phyloP scores from a whole-genome alignment of 2,888 invertebrate species.

The Ecliptopera silaceata region DNA sequence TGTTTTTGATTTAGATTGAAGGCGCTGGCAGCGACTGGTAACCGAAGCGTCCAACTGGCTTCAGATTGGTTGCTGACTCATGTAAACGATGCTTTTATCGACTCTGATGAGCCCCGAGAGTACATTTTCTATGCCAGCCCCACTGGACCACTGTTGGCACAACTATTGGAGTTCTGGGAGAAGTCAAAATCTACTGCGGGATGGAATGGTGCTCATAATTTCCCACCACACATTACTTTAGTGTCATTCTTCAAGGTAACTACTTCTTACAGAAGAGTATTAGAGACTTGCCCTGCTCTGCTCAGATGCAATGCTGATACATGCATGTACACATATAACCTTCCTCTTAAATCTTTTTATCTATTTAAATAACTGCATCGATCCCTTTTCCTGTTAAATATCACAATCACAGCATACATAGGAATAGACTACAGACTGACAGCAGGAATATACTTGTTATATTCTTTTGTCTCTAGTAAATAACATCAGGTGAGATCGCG shows the following conservation, averaged over 20 bases:
- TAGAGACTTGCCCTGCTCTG: no score
- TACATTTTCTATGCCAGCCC: slow-evolving; percentile 95
- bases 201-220: slow-evolving; percentile 96
- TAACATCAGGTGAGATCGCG: no score
- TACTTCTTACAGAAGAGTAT: no score
- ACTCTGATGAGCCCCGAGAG: slow-evolving; percentile 90
- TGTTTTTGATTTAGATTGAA: slow-evolving; percentile 86
- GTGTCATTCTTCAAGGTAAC: slow-evolving; percentile 93
- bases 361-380: no score
- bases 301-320: no score
- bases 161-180: slow-evolving; percentile 90
- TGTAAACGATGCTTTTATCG: slow-evolving; percentile 91
- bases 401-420: no score
- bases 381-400: no score
- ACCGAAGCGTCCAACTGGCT: slow-evolving; percentile 93
- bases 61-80: slow-evolving; percentile 96
- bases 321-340: no score
- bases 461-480: no score
- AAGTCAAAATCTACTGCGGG: slow-evolving; percentile 88
- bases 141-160: slow-evolving; percentile 87
- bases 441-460: no score
- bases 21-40: slow-evolving; percentile 94
- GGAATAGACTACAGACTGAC: no score
- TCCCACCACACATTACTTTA: slow-evolving; percentile 94
- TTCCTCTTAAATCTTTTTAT: no score